These are phyloP conservation scores for Enteromius paludinosus DNA, from an alignment of 2,797 vertebrate species.

Conservation along the genomic window DNA sequence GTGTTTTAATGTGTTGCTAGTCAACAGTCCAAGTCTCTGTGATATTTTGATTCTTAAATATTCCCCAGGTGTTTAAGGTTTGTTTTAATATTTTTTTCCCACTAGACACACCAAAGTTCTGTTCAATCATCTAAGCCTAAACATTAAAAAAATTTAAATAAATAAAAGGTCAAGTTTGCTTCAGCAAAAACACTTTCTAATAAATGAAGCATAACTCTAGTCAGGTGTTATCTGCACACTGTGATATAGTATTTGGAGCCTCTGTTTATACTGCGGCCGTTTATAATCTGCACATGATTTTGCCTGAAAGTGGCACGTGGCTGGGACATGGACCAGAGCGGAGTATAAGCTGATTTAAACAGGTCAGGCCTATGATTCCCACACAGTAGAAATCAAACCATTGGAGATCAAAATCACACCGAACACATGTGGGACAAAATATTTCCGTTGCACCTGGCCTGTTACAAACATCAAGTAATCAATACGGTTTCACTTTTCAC, in stretches of 20 bases:
- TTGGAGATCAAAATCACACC: slow-evolving; percentile 21
- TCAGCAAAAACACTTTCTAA: background rate
- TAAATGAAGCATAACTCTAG: background rate
- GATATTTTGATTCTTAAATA: background rate
- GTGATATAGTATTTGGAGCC: slow-evolving; percentile 18
- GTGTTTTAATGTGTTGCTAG: background rate
- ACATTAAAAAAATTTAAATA: background rate
- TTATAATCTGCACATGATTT: slow-evolving; percentile 37
- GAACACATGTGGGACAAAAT: background rate
- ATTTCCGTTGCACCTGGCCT: background rate
- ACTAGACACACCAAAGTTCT: background rate
- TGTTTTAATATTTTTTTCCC: background rate
- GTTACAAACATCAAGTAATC: background rate
- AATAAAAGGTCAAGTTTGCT: background rate
- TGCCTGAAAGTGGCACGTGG: slow-evolving; percentile 40
- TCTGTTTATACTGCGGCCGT: background rate
- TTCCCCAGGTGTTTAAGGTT: no score
- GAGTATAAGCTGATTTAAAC: slow-evolving; percentile 48
- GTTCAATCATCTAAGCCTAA: background rate
- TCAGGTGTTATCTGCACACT: slow-evolving; percentile 30
- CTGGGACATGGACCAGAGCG: slow-evolving; percentile 34
- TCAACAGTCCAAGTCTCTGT: background rate
- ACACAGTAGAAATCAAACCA: slow-evolving; percentile 30
- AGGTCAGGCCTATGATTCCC: slow-evolving; percentile 28
- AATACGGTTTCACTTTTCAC: background rate